These are phyloP conservation scores for Heliopora coerulea DNA, from an alignment of 92 coral and sea anemone species.

Conservation along the genomic window DNA sequence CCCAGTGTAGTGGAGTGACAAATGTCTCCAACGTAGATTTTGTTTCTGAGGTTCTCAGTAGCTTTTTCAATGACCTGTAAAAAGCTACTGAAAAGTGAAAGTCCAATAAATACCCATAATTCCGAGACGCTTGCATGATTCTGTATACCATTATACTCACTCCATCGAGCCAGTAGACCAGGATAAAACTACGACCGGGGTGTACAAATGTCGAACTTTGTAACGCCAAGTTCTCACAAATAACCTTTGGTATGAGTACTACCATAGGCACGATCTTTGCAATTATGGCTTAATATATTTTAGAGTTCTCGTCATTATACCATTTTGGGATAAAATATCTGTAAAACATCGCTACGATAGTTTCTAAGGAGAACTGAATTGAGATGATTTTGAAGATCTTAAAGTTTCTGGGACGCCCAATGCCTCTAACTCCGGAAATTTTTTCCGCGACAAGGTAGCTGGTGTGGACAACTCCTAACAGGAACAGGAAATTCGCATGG, in stretches of 20 bases:
- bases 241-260: not conserved
- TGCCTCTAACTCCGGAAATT: not conserved
- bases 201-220: constrained; percentile 10
- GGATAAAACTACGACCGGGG: constrained; percentile 15
- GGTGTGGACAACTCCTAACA: constrained; percentile 19
- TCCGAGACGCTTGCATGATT: constrained; percentile 23
- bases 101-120: constrained; percentile 7
- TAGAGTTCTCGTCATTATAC: not conserved
- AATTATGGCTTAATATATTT: constrained; percentile 10
- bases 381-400: constrained; percentile 26
- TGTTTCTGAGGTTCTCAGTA: not conserved
- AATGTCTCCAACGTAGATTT: not conserved
- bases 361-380: constrained; percentile 7
- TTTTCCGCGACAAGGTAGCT: constrained; percentile 17
- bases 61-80: not conserved
- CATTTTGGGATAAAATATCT: constrained; percentile 21
- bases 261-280: not conserved
- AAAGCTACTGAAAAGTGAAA: constrained; percentile 3
- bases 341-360: constrained; percentile 4
- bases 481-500: constrained; percentile 17
- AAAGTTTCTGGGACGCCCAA: not conserved
- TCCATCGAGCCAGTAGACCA: constrained; percentile 17
- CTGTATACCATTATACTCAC: constrained; percentile 3
- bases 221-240: constrained; percentile 10
- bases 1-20: not conserved